Evolutionary conservation across 2,113 vertebrate species (phyloP).

Genomic region (Stegostoma tigrinum): DNA sequence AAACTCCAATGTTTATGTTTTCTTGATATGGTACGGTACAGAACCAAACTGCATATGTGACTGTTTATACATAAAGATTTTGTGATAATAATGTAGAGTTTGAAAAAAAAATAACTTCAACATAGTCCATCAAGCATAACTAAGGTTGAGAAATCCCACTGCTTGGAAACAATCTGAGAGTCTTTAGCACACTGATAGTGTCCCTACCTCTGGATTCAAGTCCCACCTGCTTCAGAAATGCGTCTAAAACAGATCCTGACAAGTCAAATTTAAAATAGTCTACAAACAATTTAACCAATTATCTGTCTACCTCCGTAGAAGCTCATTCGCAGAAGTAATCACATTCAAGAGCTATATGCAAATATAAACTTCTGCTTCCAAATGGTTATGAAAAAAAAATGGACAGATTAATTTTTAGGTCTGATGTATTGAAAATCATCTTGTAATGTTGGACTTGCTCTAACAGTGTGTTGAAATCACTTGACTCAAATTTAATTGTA

Average conservation of each 20-base stretch:
- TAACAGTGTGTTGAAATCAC: not conserved
- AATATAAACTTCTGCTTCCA: not conserved
- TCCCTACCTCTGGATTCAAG: too few species aligned
- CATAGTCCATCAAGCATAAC: not conserved
- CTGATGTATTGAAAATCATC: not conserved
- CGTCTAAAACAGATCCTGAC: too few species aligned
- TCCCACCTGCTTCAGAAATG: too few species aligned
- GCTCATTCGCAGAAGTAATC: slow-evolving; percentile 16
- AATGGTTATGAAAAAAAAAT: not conserved
- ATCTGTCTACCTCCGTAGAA: not conserved
- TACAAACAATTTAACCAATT: too few species aligned
- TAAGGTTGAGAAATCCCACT: not conserved
- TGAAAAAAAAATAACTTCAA: too few species aligned
- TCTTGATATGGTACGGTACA: too few species aligned
- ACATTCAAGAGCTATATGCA: not conserved
- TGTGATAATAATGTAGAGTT: too few species aligned
- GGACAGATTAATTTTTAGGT: not conserved
- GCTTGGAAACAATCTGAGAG: not conserved
- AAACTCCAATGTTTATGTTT: too few species aligned
- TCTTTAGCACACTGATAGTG: too few species aligned
- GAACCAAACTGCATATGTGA: too few species aligned
- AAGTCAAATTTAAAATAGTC: too few species aligned
- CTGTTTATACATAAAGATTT: too few species aligned
- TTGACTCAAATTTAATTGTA: not conserved
- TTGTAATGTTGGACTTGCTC: not conserved